Evolutionary conservation across 2,888 invertebrate genomes (phyloP).

Genomic region (Eristalis pertinax): DNA sequence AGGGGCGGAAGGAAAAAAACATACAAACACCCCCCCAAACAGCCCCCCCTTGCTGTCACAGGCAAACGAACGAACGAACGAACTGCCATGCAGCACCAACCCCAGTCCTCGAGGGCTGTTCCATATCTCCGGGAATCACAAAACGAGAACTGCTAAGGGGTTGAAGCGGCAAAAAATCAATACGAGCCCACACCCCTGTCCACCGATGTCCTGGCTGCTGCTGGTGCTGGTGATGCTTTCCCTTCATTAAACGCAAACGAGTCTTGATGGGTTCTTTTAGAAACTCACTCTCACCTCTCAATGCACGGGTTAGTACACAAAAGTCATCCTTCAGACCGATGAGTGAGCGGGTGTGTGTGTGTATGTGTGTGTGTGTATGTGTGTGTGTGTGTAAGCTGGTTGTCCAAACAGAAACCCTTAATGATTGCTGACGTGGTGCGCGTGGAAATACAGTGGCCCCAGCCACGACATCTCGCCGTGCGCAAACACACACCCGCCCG

Average conservation of each 20-base stretch:
- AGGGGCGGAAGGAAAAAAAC: background rate
- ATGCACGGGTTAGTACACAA: constrained; percentile 7
- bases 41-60: background rate
- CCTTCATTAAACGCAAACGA: constrained; percentile 68
- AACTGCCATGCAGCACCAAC: constrained; percentile 20
- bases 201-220: too few species aligned
- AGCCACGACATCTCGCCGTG: constrained; percentile 39
- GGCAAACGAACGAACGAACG: constrained; percentile 49
- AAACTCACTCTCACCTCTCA: constrained; percentile 25
- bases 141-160: constrained; percentile 57
- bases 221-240: constrained; percentile 35
- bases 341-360: background rate
- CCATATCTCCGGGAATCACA: constrained; percentile 61
- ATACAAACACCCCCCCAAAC: constrained; percentile 4
- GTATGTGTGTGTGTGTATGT: background rate
- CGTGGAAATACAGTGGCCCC: constrained; percentile 58
- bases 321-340: constrained; percentile 8
- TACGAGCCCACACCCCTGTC: background rate
- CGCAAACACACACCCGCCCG: too few species aligned
- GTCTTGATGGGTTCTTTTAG: constrained; percentile 59
- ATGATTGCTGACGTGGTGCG: constrained; percentile 53
- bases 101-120: constrained; percentile 58
- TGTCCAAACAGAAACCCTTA: constrained; percentile 57
- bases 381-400: background rate
- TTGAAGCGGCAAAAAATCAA: constrained; percentile 62